A percentile compares a stretch with the other conserved stretches of the same genome.
Conservation (phyloP, 2,888 invertebrate genomes). For the Luffia ferchaultella region DNA sequence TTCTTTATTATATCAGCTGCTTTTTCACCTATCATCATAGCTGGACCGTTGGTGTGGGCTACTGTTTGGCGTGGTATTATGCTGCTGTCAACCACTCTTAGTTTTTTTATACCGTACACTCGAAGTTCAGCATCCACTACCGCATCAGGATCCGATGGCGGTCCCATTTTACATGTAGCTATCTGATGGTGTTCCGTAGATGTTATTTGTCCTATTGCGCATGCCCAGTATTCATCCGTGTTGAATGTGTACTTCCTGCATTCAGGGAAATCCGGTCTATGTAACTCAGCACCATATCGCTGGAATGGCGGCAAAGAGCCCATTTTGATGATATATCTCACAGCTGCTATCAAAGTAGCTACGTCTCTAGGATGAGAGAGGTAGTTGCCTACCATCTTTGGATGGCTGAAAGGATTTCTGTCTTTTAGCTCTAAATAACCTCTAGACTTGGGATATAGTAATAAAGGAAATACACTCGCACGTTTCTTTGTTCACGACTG, state of each 20-base stretch:
- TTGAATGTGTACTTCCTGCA: slow-evolving; percentile 43
- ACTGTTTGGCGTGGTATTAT: slow-evolving; percentile 63
- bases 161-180: slow-evolving; percentile 71
- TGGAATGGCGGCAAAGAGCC: slow-evolving; percentile 52
- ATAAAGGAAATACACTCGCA: slow-evolving; percentile 64
- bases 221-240: slow-evolving; percentile 68
- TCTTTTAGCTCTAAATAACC: slow-evolving; percentile 69
- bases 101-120: slow-evolving; percentile 54
- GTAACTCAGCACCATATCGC: slow-evolving; percentile 41
- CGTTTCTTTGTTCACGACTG: slow-evolving; percentile 48
- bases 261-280: slow-evolving; percentile 44
- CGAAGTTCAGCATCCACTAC: slow-evolving; percentile 60
- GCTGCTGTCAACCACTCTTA: slow-evolving; percentile 67
- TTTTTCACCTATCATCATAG: slow-evolving; percentile 71
- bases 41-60: slow-evolving; percentile 66
- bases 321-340: slow-evolving; percentile 58
- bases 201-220: slow-evolving; percentile 52
- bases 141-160: slow-evolving; percentile 49
- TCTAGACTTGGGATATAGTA: slow-evolving; percentile 70
- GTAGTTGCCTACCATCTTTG: slow-evolving; percentile 76
- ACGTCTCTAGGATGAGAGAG: slow-evolving; percentile 65
- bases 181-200: slow-evolving; percentile 60
- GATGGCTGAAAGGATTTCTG: slow-evolving; percentile 70
- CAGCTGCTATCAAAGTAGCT: slow-evolving; percentile 48
- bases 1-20: slow-evolving; percentile 62